Conservation (phyloP, 2,888 invertebrate species). For the Sminthurinus aureus region DNA sequence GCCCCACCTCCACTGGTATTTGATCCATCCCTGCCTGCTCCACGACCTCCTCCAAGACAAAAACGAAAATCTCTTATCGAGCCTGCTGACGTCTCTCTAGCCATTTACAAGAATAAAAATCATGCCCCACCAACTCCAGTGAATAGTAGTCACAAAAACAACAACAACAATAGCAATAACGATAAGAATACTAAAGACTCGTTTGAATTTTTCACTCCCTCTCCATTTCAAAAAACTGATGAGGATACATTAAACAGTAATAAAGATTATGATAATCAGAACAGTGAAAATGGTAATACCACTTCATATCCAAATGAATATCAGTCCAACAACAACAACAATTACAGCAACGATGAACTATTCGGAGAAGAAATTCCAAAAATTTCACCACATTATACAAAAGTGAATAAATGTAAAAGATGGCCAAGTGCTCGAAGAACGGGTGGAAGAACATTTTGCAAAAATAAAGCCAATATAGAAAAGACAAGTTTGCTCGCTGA, state of each 20-base stretch:
- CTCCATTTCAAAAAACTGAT: no score
- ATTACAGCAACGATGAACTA: not conserved
- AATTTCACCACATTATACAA: constrained; percentile 7
- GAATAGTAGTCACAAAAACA: not conserved
- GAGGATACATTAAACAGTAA: no score
- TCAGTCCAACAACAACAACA: not conserved
- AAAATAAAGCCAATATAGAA: constrained; percentile 24
- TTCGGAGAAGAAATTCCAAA: not conserved
- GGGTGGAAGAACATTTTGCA: not conserved
- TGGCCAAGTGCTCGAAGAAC: not conserved
- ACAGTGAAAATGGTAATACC: no score
- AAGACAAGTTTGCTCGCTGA: constrained; percentile 29
- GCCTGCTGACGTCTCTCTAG: not conserved
- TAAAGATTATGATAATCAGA: no score
- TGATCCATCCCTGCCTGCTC: not conserved
- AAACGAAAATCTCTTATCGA: not conserved
- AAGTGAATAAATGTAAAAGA: constrained; percentile 12
- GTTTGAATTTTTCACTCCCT: no score
- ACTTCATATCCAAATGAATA: no score
- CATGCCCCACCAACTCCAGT: not conserved
- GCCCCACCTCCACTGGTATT: not conserved
- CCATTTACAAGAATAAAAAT: not conserved
- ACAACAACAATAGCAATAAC: no score
- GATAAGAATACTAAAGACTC: no score
- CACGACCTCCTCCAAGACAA: constrained; percentile 24